phyloP scores from a whole-genome alignment of 2,113 vertebrate genomes.

The Pica pica region DNA sequence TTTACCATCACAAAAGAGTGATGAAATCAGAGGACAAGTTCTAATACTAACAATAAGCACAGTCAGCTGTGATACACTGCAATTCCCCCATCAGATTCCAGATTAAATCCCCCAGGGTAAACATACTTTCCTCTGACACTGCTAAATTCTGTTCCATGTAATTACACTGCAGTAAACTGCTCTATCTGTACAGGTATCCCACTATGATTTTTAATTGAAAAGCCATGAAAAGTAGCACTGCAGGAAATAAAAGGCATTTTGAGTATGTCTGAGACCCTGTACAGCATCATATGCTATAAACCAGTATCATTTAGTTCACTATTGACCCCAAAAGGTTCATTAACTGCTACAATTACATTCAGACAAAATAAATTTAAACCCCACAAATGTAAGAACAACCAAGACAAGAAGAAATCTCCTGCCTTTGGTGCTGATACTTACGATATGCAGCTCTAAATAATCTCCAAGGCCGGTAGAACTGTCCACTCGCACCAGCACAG shows the following conservation, averaged over 20 bases:
- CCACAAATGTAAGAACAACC: background rate
- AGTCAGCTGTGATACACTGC: background rate
- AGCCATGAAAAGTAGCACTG: background rate
- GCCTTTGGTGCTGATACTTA: slow-evolving; percentile 76
- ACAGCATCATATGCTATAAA: background rate
- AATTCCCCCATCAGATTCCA: slow-evolving; percentile 12
- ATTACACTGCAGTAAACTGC: background rate
- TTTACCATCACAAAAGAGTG: slow-evolving; percentile 18
- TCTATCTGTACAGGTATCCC: background rate
- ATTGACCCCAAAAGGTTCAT: background rate
- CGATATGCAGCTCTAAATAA: slow-evolving; percentile 97
- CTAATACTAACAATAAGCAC: slow-evolving; percentile 19
- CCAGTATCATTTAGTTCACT: background rate
- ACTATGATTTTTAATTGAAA: background rate
- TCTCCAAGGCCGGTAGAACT: slow-evolving; percentile 96
- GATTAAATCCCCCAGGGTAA: slow-evolving; percentile 5
- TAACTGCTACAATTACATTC: background rate
- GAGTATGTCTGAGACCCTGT: background rate
- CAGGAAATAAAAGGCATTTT: background rate
- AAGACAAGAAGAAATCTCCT: background rate
- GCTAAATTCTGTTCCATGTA: background rate
- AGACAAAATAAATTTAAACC: background rate
- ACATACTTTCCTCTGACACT: background rate
- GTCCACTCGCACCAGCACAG: slow-evolving; percentile 94
- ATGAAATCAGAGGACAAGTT: background rate